Evolutionary conservation across 2,888 invertebrate species (phyloP), one percentile per base, ranked within the genome.

Genomic region (Chrysomela aeneicollis): DNA sequence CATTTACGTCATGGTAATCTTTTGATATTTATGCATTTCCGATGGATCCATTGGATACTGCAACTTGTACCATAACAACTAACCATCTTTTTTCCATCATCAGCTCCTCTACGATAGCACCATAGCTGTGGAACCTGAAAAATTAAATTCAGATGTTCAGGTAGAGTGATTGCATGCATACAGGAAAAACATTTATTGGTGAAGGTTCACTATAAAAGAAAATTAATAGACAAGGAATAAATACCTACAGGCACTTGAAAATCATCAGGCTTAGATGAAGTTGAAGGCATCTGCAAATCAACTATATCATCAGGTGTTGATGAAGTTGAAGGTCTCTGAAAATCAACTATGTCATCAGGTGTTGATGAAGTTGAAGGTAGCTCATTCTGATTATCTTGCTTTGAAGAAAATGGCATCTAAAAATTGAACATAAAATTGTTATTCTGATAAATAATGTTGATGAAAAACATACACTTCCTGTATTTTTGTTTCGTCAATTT

Each of bases 81-180:
- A 5, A 47, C 47, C 10, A 47, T 47, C 10, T 47, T 19, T 47
- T 9, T 47, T 8, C 47, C 47, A 47, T 47, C 47, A 47, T 47
- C 47, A 35, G 32, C 47, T 8, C 15, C 19, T 17, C 15, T 1
- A 19, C 47, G 15, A 19, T 47, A 47, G 15, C 47, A 47, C 47
- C 47, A 47, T 19, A 47, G 19, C 47, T 8, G 47, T 8, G 47
- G 19, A 19, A 10, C 47, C 47, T 47, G 19, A 47, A 47, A 47
- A 47, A 15, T 18, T 47, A 18, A 15, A 8, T 47, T 47, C 47
- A 47, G 19, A 47, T n/a, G n/a, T n/a, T n/a, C n/a, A n/a, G n/a
- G n/a, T n/a, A n/a, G n/a, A n/a, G n/a, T n/a, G n/a, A n/a, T n/a
- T n/a, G n/a, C n/a, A n/a, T n/a, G n/a, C n/a, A n/a, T n/a, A n/a